Percentiles rank a stretch among this genome's conserved stretches.
These are phyloP conservation scores for Drosophila serrata DNA, from an alignment of 1,140 invertebrate species.

Conservation along the genomic window DNA sequence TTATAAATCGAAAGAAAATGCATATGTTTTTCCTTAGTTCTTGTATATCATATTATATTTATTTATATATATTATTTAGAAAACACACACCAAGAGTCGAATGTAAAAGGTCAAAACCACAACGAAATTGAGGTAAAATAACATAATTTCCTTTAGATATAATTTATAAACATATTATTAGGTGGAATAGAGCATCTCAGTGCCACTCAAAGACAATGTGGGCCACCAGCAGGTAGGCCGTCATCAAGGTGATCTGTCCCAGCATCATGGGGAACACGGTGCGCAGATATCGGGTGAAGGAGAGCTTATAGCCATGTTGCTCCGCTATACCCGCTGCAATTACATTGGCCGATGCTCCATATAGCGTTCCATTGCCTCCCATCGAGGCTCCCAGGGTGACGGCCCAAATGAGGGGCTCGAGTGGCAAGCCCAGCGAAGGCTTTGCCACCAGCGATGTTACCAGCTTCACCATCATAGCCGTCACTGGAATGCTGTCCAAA, in stretches of 20 bases:
- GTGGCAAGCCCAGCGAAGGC: slow-evolving; percentile 87
- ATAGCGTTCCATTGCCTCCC: slow-evolving; percentile 93
- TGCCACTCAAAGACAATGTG: slow-evolving; percentile 90
- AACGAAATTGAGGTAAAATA: slow-evolving; percentile 10
- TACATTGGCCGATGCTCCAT: slow-evolving; percentile 93
- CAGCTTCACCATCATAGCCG: slow-evolving; percentile 93
- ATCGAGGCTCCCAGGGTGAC: slow-evolving; percentile 92
- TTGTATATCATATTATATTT: slow-evolving; percentile 24
- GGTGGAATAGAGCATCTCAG: slow-evolving; percentile 39
- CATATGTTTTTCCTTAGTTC: slow-evolving; percentile 11
- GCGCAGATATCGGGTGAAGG: slow-evolving; percentile 87
- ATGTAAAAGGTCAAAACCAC: slow-evolving; percentile 26
- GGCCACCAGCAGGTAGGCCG: slow-evolving; percentile 89
- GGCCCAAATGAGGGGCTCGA: slow-evolving; percentile 91
- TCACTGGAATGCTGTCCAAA: slow-evolving; percentile 93
- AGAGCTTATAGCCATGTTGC: slow-evolving; percentile 92
- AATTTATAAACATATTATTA: slow-evolving; percentile 8
- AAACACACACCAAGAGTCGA: slow-evolving; percentile 40
- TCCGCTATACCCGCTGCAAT: slow-evolving; percentile 93
- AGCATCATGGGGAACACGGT: slow-evolving; percentile 92
- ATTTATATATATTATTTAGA: slow-evolving; percentile 20
- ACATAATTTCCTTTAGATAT: slow-evolving; percentile 6
- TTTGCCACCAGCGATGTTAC: slow-evolving; percentile 88
- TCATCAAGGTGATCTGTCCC: slow-evolving; percentile 88
- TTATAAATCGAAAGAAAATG: not conserved